Conservation (phyloP, 2,888 invertebrate species). For the Polydrusus pterygomalis region DNA sequence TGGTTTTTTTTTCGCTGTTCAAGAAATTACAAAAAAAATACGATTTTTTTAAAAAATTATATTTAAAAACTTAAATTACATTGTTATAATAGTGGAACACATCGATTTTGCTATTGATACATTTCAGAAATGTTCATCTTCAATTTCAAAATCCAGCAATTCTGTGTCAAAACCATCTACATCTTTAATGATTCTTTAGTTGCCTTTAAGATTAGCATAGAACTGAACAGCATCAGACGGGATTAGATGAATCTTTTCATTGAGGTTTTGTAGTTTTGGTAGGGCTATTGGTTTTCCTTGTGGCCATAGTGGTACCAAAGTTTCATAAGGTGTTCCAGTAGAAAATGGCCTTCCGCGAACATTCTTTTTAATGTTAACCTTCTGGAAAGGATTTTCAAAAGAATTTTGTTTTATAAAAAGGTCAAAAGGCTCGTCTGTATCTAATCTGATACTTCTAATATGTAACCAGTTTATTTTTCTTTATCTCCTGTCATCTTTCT, state of each 20-base stretch:
- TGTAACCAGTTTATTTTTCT: conserved; percentile 43
- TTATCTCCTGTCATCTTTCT: conserved; percentile 23
- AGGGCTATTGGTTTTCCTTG: conserved; percentile 46
- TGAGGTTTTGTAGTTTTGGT: conserved; percentile 39
- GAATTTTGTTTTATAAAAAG: conserved; percentile 28
- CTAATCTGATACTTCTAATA: conserved; percentile 31
- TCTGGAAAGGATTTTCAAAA: conserved; percentile 34
- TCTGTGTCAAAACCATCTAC: conserved; percentile 47
- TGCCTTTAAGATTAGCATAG: conserved; percentile 43
- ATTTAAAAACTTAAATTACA: background rate
- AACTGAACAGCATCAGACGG: conserved; percentile 39
- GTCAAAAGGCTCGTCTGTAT: conserved; percentile 27
- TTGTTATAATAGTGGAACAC: too few species aligned
- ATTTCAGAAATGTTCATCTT: conserved; percentile 9
- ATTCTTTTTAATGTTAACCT: conserved; percentile 41
- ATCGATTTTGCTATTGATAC: too few species aligned
- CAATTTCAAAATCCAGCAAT: conserved; percentile 45
- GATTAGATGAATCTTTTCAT: conserved; percentile 48
- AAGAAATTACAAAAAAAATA: background rate
- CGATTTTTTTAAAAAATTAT: background rate
- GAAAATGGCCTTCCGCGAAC: conserved; percentile 30
- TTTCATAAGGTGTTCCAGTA: conserved; percentile 28
- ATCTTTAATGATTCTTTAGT: conserved; percentile 41
- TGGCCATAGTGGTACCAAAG: conserved; percentile 47
- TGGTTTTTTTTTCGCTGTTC: background rate